Evolutionary conservation across 2,113 vertebrate species (phyloP).

Genomic region (Sorex fumeus): DNA sequence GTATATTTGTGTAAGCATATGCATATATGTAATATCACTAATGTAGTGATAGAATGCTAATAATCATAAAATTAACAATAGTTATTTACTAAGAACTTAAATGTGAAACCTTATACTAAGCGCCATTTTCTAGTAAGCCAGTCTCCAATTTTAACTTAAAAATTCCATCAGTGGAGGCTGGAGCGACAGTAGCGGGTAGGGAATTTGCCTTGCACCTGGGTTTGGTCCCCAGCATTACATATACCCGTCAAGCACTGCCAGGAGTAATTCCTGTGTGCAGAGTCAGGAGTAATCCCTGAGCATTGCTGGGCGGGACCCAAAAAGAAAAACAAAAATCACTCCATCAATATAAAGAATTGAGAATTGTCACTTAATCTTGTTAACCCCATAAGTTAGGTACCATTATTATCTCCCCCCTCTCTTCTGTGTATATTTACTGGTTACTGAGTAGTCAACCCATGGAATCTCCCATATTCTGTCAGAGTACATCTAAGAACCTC

Average conservation of each 20-base stretch:
- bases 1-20: neutral
- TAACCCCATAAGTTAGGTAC: slow-evolving; percentile 28
- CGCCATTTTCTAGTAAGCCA: neutral
- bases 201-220: too few species aligned
- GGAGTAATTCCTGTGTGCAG: too few species aligned
- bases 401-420: neutral
- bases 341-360: slow-evolving; percentile 48
- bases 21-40: neutral
- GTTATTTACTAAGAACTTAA: neutral
- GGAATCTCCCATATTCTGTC: too few species aligned
- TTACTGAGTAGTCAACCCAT: too few species aligned
- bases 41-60: too few species aligned
- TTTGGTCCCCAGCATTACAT: too few species aligned
- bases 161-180: neutral
- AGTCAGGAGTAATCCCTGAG: too few species aligned
- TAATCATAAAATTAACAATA: neutral
- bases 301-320: too few species aligned
- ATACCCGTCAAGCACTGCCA: too few species aligned
- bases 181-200: too few species aligned
- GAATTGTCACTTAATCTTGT: slow-evolving; percentile 27
- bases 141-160: neutral
- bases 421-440: too few species aligned
- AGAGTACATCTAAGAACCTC: too few species aligned
- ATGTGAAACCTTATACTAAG: neutral
- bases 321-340: neutral